A percentile compares a stretch with the other conserved stretches of the same genome.
Conservation (phyloP, 2,888 invertebrate species). For the Rhogogaster chlorosoma region DNA sequence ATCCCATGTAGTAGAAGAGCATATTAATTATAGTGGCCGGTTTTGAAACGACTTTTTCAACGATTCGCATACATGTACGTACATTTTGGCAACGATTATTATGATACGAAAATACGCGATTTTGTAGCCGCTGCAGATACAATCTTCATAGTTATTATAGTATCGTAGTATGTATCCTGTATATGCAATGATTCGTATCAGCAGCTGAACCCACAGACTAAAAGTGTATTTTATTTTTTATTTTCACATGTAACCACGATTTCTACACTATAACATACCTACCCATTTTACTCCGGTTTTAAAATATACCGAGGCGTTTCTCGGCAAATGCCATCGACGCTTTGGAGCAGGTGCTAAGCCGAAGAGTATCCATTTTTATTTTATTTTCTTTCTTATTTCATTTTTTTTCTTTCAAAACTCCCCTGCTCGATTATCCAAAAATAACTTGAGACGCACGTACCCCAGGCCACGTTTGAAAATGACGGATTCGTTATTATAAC, state of each 20-base stretch:
- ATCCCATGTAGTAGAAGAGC: background rate
- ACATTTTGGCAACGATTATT: slow-evolving; percentile 2
- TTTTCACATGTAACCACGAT: background rate
- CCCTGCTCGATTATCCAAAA: background rate
- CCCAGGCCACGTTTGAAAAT: background rate
- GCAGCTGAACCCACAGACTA: background rate
- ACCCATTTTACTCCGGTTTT: background rate
- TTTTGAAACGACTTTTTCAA: background rate
- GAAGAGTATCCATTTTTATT: background rate
- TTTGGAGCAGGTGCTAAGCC: slow-evolving; percentile 20
- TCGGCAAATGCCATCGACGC: slow-evolving; percentile 8
- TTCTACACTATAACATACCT: background rate
- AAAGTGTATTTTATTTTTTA: background rate
- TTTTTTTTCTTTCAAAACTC: background rate
- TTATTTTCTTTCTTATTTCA: too few relatives aligned
- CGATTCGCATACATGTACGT: background rate
- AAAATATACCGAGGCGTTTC: background rate
- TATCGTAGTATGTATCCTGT: background rate
- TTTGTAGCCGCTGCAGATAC: background rate
- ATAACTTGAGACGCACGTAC: background rate
- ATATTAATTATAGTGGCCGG: background rate
- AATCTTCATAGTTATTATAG: background rate
- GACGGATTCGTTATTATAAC: background rate
- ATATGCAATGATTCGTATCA: background rate
- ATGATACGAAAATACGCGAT: background rate